These are phyloP conservation scores for Vanessa tameamea DNA, from an alignment of 1,140 invertebrate species.

Conservation along the genomic window DNA sequence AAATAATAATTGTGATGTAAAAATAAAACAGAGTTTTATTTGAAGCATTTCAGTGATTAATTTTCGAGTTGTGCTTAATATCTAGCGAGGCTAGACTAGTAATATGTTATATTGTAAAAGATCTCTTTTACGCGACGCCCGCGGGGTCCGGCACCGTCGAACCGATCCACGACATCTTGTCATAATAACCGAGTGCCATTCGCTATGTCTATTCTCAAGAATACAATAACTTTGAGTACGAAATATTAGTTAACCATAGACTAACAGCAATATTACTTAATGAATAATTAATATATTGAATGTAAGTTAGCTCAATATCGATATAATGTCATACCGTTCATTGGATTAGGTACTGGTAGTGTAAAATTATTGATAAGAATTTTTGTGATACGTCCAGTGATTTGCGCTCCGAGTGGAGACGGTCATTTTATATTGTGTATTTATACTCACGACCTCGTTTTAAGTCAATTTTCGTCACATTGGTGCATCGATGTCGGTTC, in stretches of 20 bases:
- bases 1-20: slow-evolving; percentile 76
- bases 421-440: slow-evolving; percentile 37
- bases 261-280: slow-evolving; percentile 80
- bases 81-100: slow-evolving; percentile 74
- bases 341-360: slow-evolving; percentile 76
- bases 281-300: slow-evolving; percentile 74
- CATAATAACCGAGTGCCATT: slow-evolving; percentile 78
- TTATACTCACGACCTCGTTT: slow-evolving; percentile 36
- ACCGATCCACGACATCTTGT: slow-evolving; percentile 55
- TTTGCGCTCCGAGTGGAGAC: slow-evolving; percentile 37
- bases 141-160: slow-evolving; percentile 55
- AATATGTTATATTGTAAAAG: slow-evolving; percentile 59
- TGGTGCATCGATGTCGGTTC: slow-evolving; percentile 33
- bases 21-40: slow-evolving; percentile 81
- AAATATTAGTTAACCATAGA: slow-evolving; percentile 72
- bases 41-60: slow-evolving; percentile 74
- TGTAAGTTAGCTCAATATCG: slow-evolving; percentile 79
- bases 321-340: slow-evolving; percentile 78
- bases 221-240: slow-evolving; percentile 62
- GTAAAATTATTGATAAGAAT: slow-evolving; percentile 71
- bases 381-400: slow-evolving; percentile 79
- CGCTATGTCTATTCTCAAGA: slow-evolving; percentile 70
- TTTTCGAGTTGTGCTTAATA: slow-evolving; percentile 71
- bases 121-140: slow-evolving; percentile 53
- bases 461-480: slow-evolving; percentile 21